Evolutionary conservation across 2,113 vertebrate species (phyloP), one percentile per base, ranked within the genome.

Genomic region (Tenebrosternarchus preto): DNA sequence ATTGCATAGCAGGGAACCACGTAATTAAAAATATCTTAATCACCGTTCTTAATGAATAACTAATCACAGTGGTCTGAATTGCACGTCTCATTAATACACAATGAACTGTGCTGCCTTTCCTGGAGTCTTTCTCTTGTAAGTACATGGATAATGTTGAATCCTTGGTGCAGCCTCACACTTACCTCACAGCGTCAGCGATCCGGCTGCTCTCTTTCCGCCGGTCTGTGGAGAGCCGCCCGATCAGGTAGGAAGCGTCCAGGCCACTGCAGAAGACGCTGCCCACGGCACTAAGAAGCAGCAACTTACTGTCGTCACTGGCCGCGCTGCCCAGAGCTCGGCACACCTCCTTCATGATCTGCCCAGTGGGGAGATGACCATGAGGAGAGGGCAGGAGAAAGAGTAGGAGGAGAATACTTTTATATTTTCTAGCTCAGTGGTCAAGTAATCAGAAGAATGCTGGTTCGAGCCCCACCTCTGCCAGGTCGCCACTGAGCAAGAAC

Each of bases 331-430:
- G 93, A 1, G 97, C 97, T 74, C 95, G 91, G 87, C 95, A 95
- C 74, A 99, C 92, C 90, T 99, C 97, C 90, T 98, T 98, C 97
- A 99, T 99, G 87, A 98, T 97, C 97, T 99, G 55, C 43, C 43
- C 43, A 50, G 43, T 15, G 43, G 43, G 11, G 12, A 50, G 43
- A 33, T 63, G 24, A 46, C 12, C 8, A 91, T 12, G 24, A 88
- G 89, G 81, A 61, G 17, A 85, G 85, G 88, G 78, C 83, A 79
- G 12, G 43, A 50, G 39, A 46, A 11, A 46, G 39, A 1, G 39
- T 46, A 46, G 33, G 33, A 36, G 33, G 33, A 36, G 33, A 6
- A 36, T n/a, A n/a, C n/a, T n/a, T n/a, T n/a, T n/a, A n/a, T n/a
- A n/a, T n/a, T n/a, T n/a, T n/a, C n/a, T n/a, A n/a, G n/a, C n/a